phyloP scores from a whole-genome alignment of 2,797 vertebrate species.

The Carcharodon carcharias region DNA sequence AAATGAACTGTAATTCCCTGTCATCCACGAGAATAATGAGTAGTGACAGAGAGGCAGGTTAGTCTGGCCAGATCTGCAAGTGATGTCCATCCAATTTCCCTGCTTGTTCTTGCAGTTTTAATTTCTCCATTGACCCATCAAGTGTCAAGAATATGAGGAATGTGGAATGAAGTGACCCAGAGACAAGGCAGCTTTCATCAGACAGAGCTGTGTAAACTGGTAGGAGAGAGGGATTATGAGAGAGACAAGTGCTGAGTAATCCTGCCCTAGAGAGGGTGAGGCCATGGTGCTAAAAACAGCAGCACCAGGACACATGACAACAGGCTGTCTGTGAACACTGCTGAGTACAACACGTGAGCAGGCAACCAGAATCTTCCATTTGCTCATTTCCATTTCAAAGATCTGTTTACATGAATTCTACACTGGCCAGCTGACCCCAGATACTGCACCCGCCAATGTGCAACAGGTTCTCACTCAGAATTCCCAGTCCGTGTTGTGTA shows the following conservation, averaged over 20 bases:
- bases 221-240: neutral
- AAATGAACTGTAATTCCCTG: neutral
- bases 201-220: neutral
- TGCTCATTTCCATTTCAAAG: neutral
- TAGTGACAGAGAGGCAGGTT: neutral
- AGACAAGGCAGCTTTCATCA: neutral
- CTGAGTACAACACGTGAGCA: neutral
- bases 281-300: constrained; percentile 10
- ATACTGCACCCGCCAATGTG: neutral
- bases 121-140: neutral
- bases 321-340: neutral
- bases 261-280: neutral
- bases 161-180: neutral
- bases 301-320: neutral
- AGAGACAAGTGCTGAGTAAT: constrained; percentile 22
- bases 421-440: neutral
- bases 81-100: neutral
- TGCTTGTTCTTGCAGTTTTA: constrained; percentile 27
- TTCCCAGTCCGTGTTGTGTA: neutral
- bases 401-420: neutral
- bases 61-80: neutral
- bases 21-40: neutral
- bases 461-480: neutral
- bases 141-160: neutral
- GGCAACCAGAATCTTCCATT: neutral